phyloP scores from a whole-genome alignment of 2,113 vertebrate genomes.

The Oceanites oceanicus region DNA sequence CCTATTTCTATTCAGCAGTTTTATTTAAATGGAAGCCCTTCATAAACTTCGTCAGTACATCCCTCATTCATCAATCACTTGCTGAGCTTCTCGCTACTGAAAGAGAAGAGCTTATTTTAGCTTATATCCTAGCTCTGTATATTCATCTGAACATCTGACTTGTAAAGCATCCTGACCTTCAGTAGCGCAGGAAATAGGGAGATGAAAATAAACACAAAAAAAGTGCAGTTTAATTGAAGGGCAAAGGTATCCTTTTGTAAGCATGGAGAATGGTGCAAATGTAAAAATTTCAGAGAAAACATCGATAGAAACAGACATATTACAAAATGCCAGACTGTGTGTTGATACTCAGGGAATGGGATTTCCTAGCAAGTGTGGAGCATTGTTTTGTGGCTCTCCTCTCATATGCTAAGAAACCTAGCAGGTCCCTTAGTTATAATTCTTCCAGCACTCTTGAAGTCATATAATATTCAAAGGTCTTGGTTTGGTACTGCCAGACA shows the following conservation, averaged over 20 bases:
- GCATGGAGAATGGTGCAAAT: fast-evolving
- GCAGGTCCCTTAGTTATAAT: not conserved
- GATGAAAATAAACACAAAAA: not conserved
- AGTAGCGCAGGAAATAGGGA: not conserved
- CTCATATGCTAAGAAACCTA: not conserved
- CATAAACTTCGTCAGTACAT: not conserved
- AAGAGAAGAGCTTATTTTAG: not conserved
- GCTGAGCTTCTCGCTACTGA: not conserved
- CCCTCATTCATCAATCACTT: not conserved
- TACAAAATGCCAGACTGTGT: not conserved
- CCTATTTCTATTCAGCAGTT: not conserved
- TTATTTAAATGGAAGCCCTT: not conserved
- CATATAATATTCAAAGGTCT: not conserved
- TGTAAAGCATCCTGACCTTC: not conserved
- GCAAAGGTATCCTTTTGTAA: not conserved
- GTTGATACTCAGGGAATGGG: too few relatives aligned
- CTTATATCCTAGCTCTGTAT: not conserved
- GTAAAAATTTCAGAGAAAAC: not conserved
- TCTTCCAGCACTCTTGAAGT: not conserved
- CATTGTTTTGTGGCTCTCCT: not conserved
- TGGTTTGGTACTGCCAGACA: not conserved
- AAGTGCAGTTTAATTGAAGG: not conserved
- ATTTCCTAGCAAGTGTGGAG: not conserved
- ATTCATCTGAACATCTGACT: not conserved
- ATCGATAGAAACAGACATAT: not conserved